phyloP scores from a whole-genome alignment of 2,113 vertebrate species.

The Meleagris gallopavo region DNA sequence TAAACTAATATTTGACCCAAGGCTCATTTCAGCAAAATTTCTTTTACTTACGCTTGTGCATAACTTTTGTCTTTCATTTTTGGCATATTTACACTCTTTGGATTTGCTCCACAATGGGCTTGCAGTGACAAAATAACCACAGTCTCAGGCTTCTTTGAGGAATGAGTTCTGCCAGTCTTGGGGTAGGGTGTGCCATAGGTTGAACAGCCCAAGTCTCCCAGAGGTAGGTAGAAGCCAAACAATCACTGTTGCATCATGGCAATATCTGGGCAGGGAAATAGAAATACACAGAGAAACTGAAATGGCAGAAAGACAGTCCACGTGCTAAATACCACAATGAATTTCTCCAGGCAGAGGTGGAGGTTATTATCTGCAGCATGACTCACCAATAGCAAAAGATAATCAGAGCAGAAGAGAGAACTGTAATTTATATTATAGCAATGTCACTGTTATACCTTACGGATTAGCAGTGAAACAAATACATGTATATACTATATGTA shows the following conservation, averaged over 20 bases:
- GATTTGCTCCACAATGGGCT: background rate
- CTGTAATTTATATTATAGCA: background rate
- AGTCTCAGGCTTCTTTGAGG: background rate
- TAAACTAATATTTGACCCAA: background rate
- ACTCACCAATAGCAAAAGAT: background rate
- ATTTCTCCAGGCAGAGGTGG: background rate
- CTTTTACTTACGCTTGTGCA: background rate
- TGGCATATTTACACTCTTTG: background rate
- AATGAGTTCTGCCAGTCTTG: background rate
- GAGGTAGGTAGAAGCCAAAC: background rate
- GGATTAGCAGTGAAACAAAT: background rate
- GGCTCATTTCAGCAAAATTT: background rate
- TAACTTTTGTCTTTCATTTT: background rate
- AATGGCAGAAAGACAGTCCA: background rate
- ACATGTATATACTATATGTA: background rate
- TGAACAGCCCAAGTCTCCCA: background rate
- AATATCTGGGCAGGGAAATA: background rate
- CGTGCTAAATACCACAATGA: background rate
- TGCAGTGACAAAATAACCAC: background rate
- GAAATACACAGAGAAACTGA: background rate
- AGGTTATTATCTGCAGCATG: background rate
- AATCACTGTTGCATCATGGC: background rate
- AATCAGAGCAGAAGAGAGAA: background rate
- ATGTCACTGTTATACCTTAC: background rate
- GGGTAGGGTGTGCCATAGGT: background rate